Evolutionary conservation across 2,888 invertebrate species (phyloP).

Genomic region (Polyommatus icarus): DNA sequence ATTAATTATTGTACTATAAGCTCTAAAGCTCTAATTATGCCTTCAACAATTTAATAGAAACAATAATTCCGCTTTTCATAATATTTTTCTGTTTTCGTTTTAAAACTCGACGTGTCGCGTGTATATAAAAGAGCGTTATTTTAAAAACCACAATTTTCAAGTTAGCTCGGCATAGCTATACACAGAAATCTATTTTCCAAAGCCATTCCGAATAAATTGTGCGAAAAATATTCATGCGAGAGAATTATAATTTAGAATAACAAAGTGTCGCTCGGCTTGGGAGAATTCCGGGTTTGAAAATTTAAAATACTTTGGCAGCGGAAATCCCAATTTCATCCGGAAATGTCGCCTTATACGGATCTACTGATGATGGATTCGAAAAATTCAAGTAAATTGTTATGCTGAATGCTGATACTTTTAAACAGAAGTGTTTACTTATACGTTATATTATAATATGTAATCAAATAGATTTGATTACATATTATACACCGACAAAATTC

Average conservation of each 20-base stretch:
- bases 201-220: slow-evolving; percentile 8
- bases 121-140: not conserved
- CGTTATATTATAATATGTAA: too few relatives aligned
- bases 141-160: not conserved
- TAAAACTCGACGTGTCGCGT: not conserved
- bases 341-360: slow-evolving; percentile 35
- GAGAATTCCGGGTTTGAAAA: slow-evolving; percentile 6
- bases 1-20: not conserved
- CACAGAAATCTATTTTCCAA: slow-evolving; percentile 15
- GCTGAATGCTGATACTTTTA: not conserved
- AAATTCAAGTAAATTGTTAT: not conserved
- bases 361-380: slow-evolving; percentile 28
- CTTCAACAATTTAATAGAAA: not conserved
- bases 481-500: too few relatives aligned
- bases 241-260: slow-evolving; percentile 21
- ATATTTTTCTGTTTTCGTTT: not conserved
- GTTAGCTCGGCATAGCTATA: not conserved
- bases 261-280: slow-evolving; percentile 21
- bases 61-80: not conserved
- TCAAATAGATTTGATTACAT: too few relatives aligned
- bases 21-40: not conserved
- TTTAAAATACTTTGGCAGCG: slow-evolving; percentile 26
- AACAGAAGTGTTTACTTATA: not conserved
- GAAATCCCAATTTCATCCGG: slow-evolving; percentile 35
- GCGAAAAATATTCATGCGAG: slow-evolving; percentile 13